Conservation (phyloP, 2,113 vertebrate genomes). For the Prunella himalayana region DNA sequence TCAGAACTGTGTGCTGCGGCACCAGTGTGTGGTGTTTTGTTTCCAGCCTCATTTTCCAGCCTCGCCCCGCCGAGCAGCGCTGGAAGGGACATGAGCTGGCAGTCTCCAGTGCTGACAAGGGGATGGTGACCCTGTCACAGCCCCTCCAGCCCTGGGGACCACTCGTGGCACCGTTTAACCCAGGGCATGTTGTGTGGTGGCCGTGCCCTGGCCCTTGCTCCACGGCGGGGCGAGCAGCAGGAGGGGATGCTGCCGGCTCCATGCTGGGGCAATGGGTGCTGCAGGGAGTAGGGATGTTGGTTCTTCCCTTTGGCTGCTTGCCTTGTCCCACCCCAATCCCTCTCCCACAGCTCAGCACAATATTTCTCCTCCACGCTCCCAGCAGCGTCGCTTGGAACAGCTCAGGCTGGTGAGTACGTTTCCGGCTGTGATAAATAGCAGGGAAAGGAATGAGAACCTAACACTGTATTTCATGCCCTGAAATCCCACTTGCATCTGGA, state of each 20-base stretch:
- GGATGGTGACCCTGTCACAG: rapidly evolving
- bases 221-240: rapidly evolving
- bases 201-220: not conserved
- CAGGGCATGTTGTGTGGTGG: not conserved
- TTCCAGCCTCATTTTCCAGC: not conserved
- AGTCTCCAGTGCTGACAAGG: not conserved
- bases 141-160: not conserved
- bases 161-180: rapidly evolving
- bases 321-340: not conserved
- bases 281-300: not conserved
- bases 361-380: constrained; percentile 41
- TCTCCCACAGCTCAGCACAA: constrained; percentile 27
- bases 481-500: constrained; percentile 7
- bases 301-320: not conserved
- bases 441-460: not conserved
- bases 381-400: constrained; percentile 10
- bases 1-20: not conserved
- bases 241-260: not conserved
- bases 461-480: constrained; percentile 36
- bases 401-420: not conserved
- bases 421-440: constrained; percentile 31
- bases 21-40: not conserved
- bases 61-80: not conserved
- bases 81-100: not conserved
- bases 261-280: rapidly evolving